Evolutionary conservation across 2,797 vertebrate species (phyloP).

Genomic region (Neopelma chrysocephalum): DNA sequence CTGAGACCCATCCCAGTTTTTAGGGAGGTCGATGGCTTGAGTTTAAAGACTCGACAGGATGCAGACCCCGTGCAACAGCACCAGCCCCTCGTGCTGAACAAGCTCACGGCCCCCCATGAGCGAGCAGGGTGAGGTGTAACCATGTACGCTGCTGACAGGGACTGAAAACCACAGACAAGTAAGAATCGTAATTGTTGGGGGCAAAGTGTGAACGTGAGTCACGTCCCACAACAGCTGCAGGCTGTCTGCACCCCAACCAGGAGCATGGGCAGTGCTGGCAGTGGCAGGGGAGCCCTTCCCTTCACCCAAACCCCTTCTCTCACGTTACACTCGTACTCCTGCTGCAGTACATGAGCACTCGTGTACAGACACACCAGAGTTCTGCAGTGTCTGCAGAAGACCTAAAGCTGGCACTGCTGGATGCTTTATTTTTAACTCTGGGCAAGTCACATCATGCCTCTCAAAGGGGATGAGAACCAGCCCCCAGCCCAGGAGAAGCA

Average conservation of each 20-base stretch:
- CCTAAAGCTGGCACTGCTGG: not conserved
- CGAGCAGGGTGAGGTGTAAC: not conserved
- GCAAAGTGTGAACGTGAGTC: not conserved
- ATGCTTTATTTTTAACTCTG: not conserved
- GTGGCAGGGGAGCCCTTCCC: not conserved
- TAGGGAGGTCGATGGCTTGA: not conserved
- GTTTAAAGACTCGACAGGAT: not conserved
- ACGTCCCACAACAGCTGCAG: not conserved
- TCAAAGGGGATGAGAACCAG: not conserved
- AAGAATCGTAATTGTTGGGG: not conserved
- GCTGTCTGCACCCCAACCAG: not conserved
- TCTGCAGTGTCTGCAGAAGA: not conserved
- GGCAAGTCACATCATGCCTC: not conserved
- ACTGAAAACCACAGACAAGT: not conserved
- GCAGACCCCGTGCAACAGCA: not conserved
- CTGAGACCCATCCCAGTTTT: not conserved
- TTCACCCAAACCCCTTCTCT: not conserved
- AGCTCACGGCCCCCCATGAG: not conserved
- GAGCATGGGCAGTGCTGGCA: not conserved
- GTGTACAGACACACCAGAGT: not conserved
- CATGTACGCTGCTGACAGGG: not conserved
- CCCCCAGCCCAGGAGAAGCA: not conserved
- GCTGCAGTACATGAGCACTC: rapidly evolving
- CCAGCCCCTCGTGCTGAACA: rapidly evolving
- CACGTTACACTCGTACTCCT: not conserved